These are phyloP conservation scores for Lithosia quadra DNA, from an alignment of 2,888 invertebrate genomes.

Conservation along the genomic window DNA sequence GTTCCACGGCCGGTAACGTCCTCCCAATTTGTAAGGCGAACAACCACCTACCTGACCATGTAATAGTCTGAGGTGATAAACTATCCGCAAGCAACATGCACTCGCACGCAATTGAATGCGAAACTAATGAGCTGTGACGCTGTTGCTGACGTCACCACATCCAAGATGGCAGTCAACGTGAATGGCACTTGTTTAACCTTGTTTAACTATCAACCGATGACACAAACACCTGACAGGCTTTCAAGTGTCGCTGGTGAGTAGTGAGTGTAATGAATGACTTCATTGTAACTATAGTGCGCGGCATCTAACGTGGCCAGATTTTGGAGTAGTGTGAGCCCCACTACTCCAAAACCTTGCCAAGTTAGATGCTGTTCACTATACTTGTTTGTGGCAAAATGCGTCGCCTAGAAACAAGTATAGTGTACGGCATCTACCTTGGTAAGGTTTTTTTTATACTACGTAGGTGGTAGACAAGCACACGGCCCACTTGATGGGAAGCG, in stretches of 20 bases:
- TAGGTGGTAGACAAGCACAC: too few relatives aligned
- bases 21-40: background rate
- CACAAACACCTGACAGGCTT: conserved; percentile 8
- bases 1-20: background rate
- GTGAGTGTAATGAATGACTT: conserved; percentile 2
- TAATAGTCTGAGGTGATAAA: conserved; percentile 8
- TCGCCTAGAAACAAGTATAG: too few relatives aligned
- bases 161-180: conserved; percentile 14
- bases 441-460: too few relatives aligned
- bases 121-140: conserved; percentile 14
- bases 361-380: too few relatives aligned
- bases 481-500: too few relatives aligned
- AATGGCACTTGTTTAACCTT: conserved; percentile 19
- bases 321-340: too few relatives aligned
- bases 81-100: background rate
- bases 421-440: too few relatives aligned
- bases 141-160: conserved; percentile 7
- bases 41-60: background rate
- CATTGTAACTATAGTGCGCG: background rate
- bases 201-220: conserved; percentile 10
- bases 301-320: too few relatives aligned
- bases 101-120: background rate
- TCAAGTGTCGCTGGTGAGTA: background rate
- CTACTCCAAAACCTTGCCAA: too few relatives aligned
- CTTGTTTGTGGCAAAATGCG: too few relatives aligned